Conservation (phyloP, 2,888 invertebrate species). For the Adelognathus sp. region DNA sequence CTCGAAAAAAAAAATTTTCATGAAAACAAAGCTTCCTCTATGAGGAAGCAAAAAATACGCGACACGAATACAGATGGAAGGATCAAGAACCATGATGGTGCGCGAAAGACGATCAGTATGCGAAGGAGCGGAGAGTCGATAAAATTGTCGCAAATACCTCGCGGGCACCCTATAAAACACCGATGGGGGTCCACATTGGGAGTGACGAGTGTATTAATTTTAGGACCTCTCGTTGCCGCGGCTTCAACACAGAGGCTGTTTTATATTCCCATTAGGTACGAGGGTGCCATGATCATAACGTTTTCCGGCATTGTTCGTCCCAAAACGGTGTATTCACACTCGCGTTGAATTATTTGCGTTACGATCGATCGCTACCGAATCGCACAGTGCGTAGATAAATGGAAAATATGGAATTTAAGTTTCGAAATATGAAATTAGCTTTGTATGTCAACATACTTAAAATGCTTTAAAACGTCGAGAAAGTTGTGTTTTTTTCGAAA, state of each 20-base stretch:
- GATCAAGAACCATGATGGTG: not conserved
- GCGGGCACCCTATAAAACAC: not conserved
- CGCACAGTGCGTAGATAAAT: too few species aligned
- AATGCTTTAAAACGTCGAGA: too few species aligned
- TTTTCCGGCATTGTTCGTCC: not conserved
- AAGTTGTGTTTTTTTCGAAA: too few species aligned
- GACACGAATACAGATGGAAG: not conserved
- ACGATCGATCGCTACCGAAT: too few species aligned
- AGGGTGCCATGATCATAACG: not conserved
- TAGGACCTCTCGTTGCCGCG: not conserved
- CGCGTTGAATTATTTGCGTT: not conserved
- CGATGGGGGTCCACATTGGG: not conserved
- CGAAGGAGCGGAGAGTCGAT: not conserved
- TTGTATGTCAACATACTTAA: too few species aligned
- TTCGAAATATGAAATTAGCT: too few species aligned
- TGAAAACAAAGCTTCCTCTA: too few species aligned
- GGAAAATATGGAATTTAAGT: too few species aligned
- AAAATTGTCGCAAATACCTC: slow-evolving; percentile 13
- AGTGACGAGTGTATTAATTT: slow-evolving; percentile 21
- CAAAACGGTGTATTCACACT: not conserved
- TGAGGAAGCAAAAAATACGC: not conserved
- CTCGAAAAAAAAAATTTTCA: not conserved
- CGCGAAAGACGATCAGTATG: not conserved
- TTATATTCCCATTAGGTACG: not conserved
- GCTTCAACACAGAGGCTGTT: not conserved